Percentiles rank a stretch among this genome's conserved stretches.
Conservation (phyloP, 2,113 vertebrate species). For the Syngnathoides biaculeatus region DNA sequence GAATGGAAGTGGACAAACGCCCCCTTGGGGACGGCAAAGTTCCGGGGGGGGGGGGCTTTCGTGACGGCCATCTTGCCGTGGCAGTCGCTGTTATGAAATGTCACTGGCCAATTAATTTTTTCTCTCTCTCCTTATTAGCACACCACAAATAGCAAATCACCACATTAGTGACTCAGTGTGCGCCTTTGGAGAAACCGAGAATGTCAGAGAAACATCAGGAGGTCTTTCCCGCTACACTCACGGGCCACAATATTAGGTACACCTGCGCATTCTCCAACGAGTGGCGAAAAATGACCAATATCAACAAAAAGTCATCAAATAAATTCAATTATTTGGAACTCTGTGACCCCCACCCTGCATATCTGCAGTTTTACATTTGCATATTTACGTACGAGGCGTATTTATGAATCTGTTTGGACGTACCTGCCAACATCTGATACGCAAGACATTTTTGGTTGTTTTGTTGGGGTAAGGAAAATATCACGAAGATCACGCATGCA, state of each 20-base stretch:
- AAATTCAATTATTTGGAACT: too few species aligned
- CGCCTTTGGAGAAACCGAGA: not conserved
- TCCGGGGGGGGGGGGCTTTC: not conserved
- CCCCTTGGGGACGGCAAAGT: slow-evolving; percentile 17
- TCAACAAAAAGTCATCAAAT: too few species aligned
- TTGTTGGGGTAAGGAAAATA: too few species aligned
- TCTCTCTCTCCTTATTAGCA: not conserved
- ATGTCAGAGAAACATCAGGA: slow-evolving; percentile 8
- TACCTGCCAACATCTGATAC: too few species aligned
- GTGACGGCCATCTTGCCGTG: slow-evolving; percentile 28
- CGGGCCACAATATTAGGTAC: not conserved
- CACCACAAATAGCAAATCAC: not conserved
- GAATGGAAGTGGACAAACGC: slow-evolving; percentile 11
- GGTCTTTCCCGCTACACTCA: not conserved
- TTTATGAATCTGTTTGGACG: too few species aligned
- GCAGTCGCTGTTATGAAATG: slow-evolving; percentile 14
- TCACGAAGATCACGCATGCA: too few species aligned
- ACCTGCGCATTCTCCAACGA: not conserved
- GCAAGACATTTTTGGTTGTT: too few species aligned
- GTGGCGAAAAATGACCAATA: not conserved
- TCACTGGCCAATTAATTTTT: not conserved
- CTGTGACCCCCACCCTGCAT: too few species aligned
- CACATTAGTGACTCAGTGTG: not conserved
- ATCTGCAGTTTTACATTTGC: too few species aligned
- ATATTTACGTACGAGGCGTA: too few species aligned